Conservation (phyloP, 1,140 invertebrate genomes). For the Diorhabda carinulata region DNA sequence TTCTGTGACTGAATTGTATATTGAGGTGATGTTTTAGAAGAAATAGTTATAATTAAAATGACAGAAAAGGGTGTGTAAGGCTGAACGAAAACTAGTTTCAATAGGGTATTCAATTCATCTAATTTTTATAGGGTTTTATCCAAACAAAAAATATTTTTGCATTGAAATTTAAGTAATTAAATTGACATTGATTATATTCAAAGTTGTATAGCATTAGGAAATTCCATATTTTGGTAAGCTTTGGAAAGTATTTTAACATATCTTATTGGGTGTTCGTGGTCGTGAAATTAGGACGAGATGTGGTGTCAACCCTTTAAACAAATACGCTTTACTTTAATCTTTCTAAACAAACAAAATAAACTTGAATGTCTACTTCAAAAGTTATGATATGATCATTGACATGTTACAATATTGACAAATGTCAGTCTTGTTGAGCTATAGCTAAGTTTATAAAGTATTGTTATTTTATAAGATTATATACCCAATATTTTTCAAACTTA, state of each 20-base stretch:
- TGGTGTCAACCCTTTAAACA: constrained; percentile 7
- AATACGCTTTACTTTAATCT: constrained; percentile 8
- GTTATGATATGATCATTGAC: background rate
- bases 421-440: background rate
- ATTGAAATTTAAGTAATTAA: constrained; percentile 17
- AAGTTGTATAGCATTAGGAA: constrained; percentile 16
- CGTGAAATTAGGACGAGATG: background rate
- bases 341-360: background rate
- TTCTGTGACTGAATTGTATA: too few species aligned
- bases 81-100: constrained; percentile 4
- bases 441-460: background rate
- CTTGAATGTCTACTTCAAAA: background rate
- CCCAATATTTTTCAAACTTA: too few species aligned
- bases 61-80: background rate
- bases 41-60: background rate
- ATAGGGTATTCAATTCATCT: constrained; percentile 5
- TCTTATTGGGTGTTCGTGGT: constrained; percentile 20
- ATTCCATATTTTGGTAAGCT: constrained; percentile 26
- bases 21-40: too few species aligned
- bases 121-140: constrained; percentile 21
- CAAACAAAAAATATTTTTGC: constrained; percentile 27
- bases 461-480: too few species aligned
- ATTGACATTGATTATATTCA: constrained; percentile 20
- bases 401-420: background rate
- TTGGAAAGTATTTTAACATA: constrained; percentile 25